phyloP scores from a whole-genome alignment of 2,113 vertebrate species.

The Mola mola region DNA sequence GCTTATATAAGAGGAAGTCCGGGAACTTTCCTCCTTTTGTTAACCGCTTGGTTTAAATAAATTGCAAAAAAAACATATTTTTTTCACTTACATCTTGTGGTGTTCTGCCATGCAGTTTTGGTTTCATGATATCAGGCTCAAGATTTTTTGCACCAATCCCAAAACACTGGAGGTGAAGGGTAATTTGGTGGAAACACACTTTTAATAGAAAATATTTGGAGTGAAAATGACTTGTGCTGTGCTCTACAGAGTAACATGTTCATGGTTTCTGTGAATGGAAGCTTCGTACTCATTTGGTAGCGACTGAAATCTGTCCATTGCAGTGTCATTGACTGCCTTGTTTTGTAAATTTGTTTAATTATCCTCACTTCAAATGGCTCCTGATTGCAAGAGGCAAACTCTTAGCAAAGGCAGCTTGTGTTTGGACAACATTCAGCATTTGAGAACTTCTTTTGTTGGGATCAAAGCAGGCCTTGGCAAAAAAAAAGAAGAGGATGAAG shows the following conservation, averaged over 20 bases:
- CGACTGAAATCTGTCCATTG: background rate
- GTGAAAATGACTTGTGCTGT: background rate
- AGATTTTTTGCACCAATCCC: background rate
- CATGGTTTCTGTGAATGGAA: background rate
- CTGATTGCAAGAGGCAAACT: too few relatives aligned
- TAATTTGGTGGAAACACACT: background rate
- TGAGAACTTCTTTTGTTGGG: too few relatives aligned
- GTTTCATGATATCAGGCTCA: background rate
- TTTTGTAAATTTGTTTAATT: background rate
- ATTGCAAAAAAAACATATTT: slow-evolving; percentile 25
- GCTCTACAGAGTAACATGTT: background rate
- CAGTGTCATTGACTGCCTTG: background rate
- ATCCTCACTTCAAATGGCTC: background rate
- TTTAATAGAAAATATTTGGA: background rate
- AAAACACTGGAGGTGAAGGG: background rate
- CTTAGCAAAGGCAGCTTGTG: too few relatives aligned
- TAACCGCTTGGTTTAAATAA: slow-evolving; percentile 8
- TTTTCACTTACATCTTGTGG: background rate
- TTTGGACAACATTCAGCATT: too few relatives aligned
- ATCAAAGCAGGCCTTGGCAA: too few relatives aligned
- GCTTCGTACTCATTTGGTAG: background rate
- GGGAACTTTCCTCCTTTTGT: slow-evolving; percentile 14
- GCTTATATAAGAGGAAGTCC: slow-evolving; percentile 24
- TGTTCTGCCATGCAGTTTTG: slow-evolving; percentile 2
- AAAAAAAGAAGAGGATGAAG: too few relatives aligned